A percentile compares a stretch with the other conserved stretches of the same genome.
Conservation (phyloP, 2,797 vertebrate genomes). For the Protosalanx chinensis region DNA sequence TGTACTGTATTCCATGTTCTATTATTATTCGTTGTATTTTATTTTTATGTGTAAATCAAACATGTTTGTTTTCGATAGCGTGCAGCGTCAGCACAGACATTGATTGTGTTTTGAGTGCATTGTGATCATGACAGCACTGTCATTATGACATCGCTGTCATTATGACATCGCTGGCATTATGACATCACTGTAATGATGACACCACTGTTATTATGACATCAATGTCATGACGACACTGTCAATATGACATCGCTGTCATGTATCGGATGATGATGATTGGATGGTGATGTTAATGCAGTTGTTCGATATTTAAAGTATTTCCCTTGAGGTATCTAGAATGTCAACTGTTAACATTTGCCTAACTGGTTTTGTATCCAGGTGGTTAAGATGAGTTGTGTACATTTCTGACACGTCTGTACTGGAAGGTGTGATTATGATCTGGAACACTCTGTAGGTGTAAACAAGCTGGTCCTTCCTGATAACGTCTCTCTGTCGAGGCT, state of each 20-base stretch:
- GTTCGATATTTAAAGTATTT: neutral
- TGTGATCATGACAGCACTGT: neutral
- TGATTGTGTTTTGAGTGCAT: neutral
- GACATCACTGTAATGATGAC: neutral
- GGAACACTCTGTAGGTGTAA: neutral
- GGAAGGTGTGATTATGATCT: slow-evolving; percentile 10
- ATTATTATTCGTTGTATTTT: slow-evolving; percentile 12
- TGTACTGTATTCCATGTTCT: slow-evolving; percentile 41
- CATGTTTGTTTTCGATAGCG: slow-evolving; percentile 29
- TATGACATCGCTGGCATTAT: too few species aligned
- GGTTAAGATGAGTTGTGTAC: neutral
- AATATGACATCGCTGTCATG: too few species aligned
- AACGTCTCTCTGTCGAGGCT: neutral
- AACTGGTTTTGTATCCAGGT: slow-evolving; percentile 22
- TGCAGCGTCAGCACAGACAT: slow-evolving; percentile 16
- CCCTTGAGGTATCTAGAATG: slow-evolving; percentile 15
- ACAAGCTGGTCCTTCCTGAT: neutral
- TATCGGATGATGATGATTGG: too few species aligned
- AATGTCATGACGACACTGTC: neutral
- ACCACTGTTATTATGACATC: slow-evolving; percentile 8
- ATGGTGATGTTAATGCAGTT: too few species aligned
- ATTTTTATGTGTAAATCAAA: slow-evolving; percentile 39
- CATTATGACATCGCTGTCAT: neutral
- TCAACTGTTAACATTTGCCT: slow-evolving; percentile 15
- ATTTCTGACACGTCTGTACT: slow-evolving; percentile 25